Conservation (phyloP, 2,888 invertebrate genomes). For the Lepidocyrtoides sp. region DNA sequence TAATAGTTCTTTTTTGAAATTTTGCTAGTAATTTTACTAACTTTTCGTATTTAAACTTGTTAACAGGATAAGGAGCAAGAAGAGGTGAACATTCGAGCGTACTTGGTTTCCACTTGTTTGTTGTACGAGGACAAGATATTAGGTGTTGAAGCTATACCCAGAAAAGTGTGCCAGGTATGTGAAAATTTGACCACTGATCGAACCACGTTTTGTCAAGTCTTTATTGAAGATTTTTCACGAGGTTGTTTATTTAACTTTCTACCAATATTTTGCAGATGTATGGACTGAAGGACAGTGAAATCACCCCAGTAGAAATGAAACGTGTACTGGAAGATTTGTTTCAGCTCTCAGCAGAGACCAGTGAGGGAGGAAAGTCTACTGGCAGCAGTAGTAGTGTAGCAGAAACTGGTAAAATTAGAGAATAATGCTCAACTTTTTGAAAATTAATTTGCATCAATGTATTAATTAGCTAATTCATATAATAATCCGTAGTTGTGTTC, state of each 20-base stretch:
- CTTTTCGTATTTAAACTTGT: constrained; percentile 64
- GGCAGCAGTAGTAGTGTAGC: too few relatives aligned
- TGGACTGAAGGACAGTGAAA: background rate
- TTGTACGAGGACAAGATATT: constrained; percentile 68
- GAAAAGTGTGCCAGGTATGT: constrained; percentile 32
- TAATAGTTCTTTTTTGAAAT: background rate
- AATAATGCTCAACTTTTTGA: too few relatives aligned
- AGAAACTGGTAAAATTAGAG: constrained; percentile 12
- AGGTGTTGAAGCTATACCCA: background rate
- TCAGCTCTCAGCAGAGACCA: background rate
- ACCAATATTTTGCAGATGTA: constrained; percentile 16
- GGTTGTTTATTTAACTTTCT: background rate
- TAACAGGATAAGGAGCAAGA: constrained; percentile 79
- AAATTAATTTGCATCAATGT: too few relatives aligned
- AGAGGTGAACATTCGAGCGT: constrained; percentile 92
- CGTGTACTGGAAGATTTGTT: background rate
- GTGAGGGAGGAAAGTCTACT: constrained; percentile 2
- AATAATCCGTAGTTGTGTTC: too few relatives aligned
- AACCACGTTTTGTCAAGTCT: too few relatives aligned
- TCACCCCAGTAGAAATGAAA: background rate
- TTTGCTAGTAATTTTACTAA: background rate
- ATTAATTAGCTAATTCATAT: background rate
- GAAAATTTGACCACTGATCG: too few relatives aligned
- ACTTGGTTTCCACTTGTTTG: constrained; percentile 87
- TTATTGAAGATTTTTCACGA: background rate